phyloP scores from a whole-genome alignment of 2,888 invertebrate species.

The Acholoe squamosa region DNA sequence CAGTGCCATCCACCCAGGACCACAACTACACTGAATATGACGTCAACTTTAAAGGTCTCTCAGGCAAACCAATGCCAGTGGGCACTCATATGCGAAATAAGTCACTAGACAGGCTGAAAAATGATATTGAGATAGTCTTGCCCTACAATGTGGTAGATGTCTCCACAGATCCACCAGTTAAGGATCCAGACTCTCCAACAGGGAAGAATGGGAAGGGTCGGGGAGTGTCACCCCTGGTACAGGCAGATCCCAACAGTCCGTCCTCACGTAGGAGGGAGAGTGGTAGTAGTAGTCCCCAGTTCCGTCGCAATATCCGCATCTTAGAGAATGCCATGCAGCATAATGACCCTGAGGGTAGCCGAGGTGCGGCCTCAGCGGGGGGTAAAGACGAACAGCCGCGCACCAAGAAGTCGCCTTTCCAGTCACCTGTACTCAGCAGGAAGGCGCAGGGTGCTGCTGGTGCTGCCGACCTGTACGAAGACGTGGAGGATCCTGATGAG shows the following conservation, averaged over 20 bases:
- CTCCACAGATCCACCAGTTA: slow-evolving; percentile 48
- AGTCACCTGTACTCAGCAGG: slow-evolving; percentile 4
- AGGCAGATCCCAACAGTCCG: background rate
- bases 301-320: slow-evolving; percentile 42
- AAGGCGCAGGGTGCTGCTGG: background rate
- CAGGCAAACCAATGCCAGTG: slow-evolving; percentile 31
- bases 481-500: slow-evolving; percentile 43
- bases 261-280: background rate
- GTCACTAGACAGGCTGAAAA: slow-evolving; percentile 38
- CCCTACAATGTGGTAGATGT: slow-evolving; percentile 63
- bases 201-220: slow-evolving; percentile 17
- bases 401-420: slow-evolving; percentile 36
- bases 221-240: background rate
- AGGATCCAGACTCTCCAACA: slow-evolving; percentile 16
- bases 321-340: slow-evolving; percentile 44
- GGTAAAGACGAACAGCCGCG: slow-evolving; percentile 5
- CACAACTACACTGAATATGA: slow-evolving; percentile 33
- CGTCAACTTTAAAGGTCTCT: slow-evolving; percentile 24
- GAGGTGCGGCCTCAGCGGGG: background rate
- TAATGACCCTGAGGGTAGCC: background rate
- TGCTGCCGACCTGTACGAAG: slow-evolving; percentile 30
- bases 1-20: background rate
- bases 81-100: slow-evolving; percentile 28
- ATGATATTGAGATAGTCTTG: slow-evolving; percentile 57
- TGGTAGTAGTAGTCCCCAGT: slow-evolving; percentile 37